Conservation (phyloP, 2,888 invertebrate species). For the Eumerus sabulonum region DNA sequence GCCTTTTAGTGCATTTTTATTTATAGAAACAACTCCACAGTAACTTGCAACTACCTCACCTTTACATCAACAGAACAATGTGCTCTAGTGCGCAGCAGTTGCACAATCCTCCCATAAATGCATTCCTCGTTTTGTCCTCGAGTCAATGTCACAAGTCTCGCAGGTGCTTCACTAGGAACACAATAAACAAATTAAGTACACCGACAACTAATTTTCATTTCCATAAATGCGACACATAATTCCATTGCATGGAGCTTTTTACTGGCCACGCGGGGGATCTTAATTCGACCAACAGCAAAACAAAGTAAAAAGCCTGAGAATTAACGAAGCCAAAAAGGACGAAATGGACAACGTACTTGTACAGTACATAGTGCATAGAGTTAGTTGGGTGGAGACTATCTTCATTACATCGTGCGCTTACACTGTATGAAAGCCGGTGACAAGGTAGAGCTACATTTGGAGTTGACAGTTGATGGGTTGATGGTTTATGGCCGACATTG, state of each 20-base stretch:
- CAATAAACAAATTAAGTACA: not conserved
- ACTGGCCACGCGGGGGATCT: not conserved
- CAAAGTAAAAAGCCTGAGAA: slow-evolving; percentile 6
- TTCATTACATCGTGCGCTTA: too few species aligned
- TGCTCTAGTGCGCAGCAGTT: not conserved
- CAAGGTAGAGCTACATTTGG: too few species aligned
- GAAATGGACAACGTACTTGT: slow-evolving; percentile 17
- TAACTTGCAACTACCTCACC: slow-evolving; percentile 32
- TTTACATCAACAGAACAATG: not conserved
- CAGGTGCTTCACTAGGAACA: not conserved
- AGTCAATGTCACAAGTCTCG: slow-evolving; percentile 28
- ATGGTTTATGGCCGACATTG: slow-evolving; percentile 11
- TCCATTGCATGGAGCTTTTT: slow-evolving; percentile 50
- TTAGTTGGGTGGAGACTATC: too few species aligned
- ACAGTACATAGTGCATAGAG: too few species aligned
- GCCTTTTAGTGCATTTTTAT: too few species aligned
- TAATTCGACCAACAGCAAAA: not conserved
- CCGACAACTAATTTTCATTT: slow-evolving; percentile 46
- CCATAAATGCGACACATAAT: slow-evolving; percentile 64
- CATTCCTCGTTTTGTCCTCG: slow-evolving; percentile 21
- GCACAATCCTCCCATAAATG: slow-evolving; percentile 15
- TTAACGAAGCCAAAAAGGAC: slow-evolving; percentile 35
- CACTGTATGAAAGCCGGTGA: too few species aligned
- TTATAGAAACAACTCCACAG: not conserved
- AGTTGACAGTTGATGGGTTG: slow-evolving; percentile 21